Base-by-base conservation (phyloP, 37 sponge, comb jelly and placozoan species). In the Cliona cf. orientalis region DNA sequence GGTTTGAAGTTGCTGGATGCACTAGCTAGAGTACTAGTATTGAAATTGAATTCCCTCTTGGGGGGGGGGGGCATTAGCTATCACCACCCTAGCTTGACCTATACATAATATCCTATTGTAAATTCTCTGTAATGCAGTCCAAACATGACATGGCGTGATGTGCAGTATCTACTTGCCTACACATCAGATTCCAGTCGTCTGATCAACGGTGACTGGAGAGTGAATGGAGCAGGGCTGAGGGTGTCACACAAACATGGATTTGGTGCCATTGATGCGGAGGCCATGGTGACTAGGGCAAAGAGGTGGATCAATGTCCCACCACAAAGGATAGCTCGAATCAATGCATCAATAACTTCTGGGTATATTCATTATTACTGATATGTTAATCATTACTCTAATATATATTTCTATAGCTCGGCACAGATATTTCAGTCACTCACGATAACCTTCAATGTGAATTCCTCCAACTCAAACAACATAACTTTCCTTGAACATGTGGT, bases 181-280 rank as follows among this genome's bases (percentile, higher is more conserved):
- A 88, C 93, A 61, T 91, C 91, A 9, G 75, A 80, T 39, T 45
- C 79, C 42, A 21, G 49, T 32, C 28, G 19, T 12, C 66, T 90
- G 46, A 61, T 45, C 19, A n/a, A 14, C 2, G 59, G 53, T 5
- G 53, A 72, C 57, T 93, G 91, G 93, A 41, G 21, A 36, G 84
- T 75, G 39, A 98, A 98, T 67, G 93, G 82, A 62, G 89, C 84
- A 42, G 98, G 98, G 25, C 82, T 73, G 28, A 37, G 35, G 2
- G 80, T 88, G 45, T 88, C 81, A 40, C 89, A 83, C 49, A 49
- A 86, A 82, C 93, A 86, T 86, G 98, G 98, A 39, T 98, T 90
- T 84, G 98, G 98, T 21, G 85, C 92, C 19, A 66, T 98, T 19
- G 85, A 98, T 85, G 94, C 98, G 0, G 82, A 78, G n/a, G 89